These are phyloP conservation scores for Andrena camellia DNA, from an alignment of 2,888 invertebrate genomes.

Conservation along the genomic window DNA sequence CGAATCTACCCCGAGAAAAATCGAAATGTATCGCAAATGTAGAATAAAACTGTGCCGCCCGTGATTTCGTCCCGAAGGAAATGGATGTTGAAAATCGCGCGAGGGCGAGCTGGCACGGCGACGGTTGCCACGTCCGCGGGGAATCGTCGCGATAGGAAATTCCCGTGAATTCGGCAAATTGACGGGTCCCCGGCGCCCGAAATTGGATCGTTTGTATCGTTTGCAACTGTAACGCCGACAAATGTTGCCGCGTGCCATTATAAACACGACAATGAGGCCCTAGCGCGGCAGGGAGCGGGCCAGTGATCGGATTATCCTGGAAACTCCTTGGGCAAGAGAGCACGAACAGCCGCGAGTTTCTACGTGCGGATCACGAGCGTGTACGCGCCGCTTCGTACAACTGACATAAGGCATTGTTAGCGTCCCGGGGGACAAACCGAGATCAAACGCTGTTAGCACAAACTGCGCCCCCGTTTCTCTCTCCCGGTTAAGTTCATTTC, in stretches of 20 bases:
- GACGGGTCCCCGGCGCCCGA: slow-evolving; percentile 21
- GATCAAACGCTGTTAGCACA: slow-evolving; percentile 73
- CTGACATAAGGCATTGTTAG: slow-evolving; percentile 75
- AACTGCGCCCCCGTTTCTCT: slow-evolving; percentile 60
- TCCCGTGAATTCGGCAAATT: slow-evolving; percentile 44
- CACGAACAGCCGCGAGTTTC: slow-evolving; percentile 50
- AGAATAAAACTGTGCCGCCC: not conserved
- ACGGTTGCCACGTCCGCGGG: slow-evolving; percentile 9
- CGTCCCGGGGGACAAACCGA: slow-evolving; percentile 70
- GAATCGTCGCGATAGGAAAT: slow-evolving; percentile 22
- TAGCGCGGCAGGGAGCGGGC: slow-evolving; percentile 35
- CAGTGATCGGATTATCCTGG: slow-evolving; percentile 71
- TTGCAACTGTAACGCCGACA: slow-evolving; percentile 43
- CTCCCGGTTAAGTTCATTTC: slow-evolving; percentile 61
- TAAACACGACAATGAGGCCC: slow-evolving; percentile 54
- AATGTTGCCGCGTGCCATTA: slow-evolving; percentile 53
- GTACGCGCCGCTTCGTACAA: slow-evolving; percentile 28
- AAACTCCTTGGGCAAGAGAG: slow-evolving; percentile 61
- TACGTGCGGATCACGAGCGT: slow-evolving; percentile 41
- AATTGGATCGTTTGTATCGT: slow-evolving; percentile 68
- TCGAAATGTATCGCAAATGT: no score
- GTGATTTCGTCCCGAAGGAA: not conserved
- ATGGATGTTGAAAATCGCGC: not conserved
- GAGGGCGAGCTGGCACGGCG: not conserved
- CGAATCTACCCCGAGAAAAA: no score